These are phyloP conservation scores for Beris morrisii DNA, from an alignment of 2,888 invertebrate genomes.

Conservation along the genomic window DNA sequence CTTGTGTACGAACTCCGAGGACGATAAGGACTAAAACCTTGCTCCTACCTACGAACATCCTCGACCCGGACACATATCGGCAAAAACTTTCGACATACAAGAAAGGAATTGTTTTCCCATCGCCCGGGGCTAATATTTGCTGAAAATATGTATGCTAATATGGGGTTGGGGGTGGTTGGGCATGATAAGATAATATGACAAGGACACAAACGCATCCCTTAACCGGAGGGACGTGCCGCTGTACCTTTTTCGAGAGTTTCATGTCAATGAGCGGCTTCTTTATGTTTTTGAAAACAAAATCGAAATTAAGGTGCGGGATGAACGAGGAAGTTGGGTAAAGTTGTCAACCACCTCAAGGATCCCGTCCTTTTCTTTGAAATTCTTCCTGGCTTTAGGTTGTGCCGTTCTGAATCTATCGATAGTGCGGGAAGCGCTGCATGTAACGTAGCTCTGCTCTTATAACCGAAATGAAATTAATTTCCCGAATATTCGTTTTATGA, in stretches of 20 bases:
- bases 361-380: neutral
- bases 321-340: too few species aligned
- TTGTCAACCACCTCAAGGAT: too few species aligned
- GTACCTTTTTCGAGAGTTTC: too few species aligned
- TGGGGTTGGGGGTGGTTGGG: too few species aligned
- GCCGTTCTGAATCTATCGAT: neutral
- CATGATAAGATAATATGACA: too few species aligned
- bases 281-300: constrained; percentile 29
- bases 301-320: neutral
- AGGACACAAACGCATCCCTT: constrained; percentile 22
- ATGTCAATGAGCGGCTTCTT: constrained; percentile 31
- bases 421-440: neutral
- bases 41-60: too few species aligned
- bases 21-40: too few species aligned
- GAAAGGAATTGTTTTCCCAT: constrained; percentile 33
- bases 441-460: neutral
- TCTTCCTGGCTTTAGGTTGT: neutral
- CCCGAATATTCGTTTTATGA: constrained; percentile 38
- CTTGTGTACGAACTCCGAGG: too few species aligned
- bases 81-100: constrained; percentile 13
- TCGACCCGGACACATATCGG: neutral
- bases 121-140: constrained; percentile 33
- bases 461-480: constrained; percentile 37
- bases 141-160: constrained; percentile 14
- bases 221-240: neutral